phyloP scores from a whole-genome alignment of 2,888 invertebrate genomes.

The Cerastis rubricosa region DNA sequence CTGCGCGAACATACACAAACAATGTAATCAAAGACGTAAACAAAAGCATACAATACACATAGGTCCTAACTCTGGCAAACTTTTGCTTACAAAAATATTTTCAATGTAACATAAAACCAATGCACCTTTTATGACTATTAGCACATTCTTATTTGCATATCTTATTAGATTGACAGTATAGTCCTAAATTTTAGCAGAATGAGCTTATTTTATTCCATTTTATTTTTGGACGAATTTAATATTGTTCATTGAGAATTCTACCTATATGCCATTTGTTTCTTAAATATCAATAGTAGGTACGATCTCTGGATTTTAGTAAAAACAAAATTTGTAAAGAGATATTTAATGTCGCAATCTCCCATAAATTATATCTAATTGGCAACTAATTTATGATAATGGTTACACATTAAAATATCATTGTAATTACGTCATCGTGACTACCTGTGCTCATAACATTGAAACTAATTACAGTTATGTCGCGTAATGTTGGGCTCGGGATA shows the following conservation, averaged over 20 bases:
- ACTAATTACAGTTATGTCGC: conserved; percentile 63
- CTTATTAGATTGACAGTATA: conserved; percentile 43
- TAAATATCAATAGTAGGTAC: conserved; percentile 56
- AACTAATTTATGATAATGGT: conserved; percentile 86
- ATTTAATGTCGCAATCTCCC: conserved; percentile 78
- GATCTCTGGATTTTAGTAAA: conserved; percentile 61
- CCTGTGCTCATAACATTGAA: conserved; percentile 52
- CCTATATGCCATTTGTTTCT: conserved; percentile 44
- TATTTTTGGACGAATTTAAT: not conserved
- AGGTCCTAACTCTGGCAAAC: not conserved
- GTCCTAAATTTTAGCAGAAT: conserved; percentile 16
- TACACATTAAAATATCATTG: conserved; percentile 83
- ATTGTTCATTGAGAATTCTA: conserved; percentile 36
- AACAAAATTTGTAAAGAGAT: conserved; percentile 69
- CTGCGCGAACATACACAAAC: conserved; percentile 85
- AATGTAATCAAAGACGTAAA: conserved; percentile 11
- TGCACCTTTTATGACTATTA: conserved; percentile 31
- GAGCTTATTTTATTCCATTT: conserved; percentile 3
- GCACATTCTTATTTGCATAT: conserved; percentile 54
- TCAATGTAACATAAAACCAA: conserved; percentile 18
- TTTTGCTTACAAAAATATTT: conserved; percentile 12
- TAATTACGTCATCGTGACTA: conserved; percentile 77
- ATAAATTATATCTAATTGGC: conserved; percentile 84
- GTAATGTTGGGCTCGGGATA: conserved; percentile 55
- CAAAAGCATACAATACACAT: not conserved